Percentiles rank a stretch among this genome's conserved stretches.
Conservation (phyloP, 2,113 vertebrate species). For the Myiopsitta monachus region DNA sequence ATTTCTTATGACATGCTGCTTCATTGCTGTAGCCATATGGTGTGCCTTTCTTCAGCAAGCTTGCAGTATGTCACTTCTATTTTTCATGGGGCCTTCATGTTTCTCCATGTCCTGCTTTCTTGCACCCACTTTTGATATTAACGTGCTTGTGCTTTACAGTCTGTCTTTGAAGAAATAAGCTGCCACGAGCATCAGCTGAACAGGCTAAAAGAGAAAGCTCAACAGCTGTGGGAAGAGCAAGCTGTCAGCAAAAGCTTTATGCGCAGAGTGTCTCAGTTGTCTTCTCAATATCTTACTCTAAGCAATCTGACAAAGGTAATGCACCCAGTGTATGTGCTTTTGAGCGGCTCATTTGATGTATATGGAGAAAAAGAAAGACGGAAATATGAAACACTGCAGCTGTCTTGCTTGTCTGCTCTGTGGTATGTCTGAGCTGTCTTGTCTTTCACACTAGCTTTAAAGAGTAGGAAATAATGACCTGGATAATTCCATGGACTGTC, state of each 20-base stretch:
- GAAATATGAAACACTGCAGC: neutral
- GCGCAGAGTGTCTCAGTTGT: constrained; percentile 95
- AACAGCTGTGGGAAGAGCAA: constrained; percentile 93
- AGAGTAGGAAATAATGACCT: neutral
- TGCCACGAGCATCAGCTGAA: constrained; percentile 88
- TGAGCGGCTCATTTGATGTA: neutral
- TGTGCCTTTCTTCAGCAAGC: neutral
- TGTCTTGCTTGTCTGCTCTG: neutral
- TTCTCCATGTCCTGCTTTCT: constrained; percentile 65
- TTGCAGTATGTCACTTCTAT: neutral
- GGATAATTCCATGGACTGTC: neutral
- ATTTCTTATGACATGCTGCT: neutral
- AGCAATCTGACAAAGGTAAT: constrained; percentile 98
- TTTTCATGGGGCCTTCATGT: neutral
- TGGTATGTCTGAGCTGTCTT: neutral
- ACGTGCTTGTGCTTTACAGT: constrained; percentile 88
- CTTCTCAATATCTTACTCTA: constrained; percentile 92
- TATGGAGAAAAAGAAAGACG: neutral
- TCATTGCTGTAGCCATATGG: neutral
- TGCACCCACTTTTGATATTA: constrained; percentile 64
- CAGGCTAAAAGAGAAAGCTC: constrained; percentile 92
- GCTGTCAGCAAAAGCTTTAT: constrained; percentile 94
- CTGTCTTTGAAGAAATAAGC: constrained; percentile 93
- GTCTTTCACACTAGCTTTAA: neutral
- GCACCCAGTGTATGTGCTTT: constrained; percentile 17